Base-by-base conservation (phyloP, 37 sponge, comb jelly and placozoan genomes). In the Crambe crambe region DNA sequence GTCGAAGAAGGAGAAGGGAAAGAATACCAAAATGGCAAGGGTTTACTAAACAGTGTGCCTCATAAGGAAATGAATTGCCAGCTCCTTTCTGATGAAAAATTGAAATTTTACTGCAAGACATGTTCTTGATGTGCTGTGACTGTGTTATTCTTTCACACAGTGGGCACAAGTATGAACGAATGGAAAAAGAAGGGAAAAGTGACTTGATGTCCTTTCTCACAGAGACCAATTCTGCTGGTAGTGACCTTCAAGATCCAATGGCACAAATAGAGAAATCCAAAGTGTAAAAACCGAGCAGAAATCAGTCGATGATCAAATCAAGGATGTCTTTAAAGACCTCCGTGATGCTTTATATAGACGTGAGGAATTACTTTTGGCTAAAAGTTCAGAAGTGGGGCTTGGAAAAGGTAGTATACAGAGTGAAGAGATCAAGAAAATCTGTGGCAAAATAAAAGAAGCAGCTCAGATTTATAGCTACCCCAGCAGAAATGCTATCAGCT, bases 71-170 rank as follows among this genome's bases (percentile, higher is more conserved):
- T 72, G 75, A 23, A 25, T 23, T 79, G 80, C 74, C 37, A 64
- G 3, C 43, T 42, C 12, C 86, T 78, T 34, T n/a, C 10, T 3
- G 79, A 78, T 37, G 80, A 78, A 44, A 58, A 36, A 12, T 44
- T 79, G 17, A 86, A 78, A 30, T 86, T 73, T 37, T 86, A 64
- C 74, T 86, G 86, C 27, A 65, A 79, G 54, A 73, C 65, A 1
- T 79, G 80, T 30, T 23, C 47, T 71, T 86, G 56, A 62, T 86
- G 17, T 86, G 86, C 25, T 66, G 80, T 54, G 86, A 86, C 74
- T 86, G 86, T 43, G 61, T 73, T 26, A 38, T 59, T 5, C 37
- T 47, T 12, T 72, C 56, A 39, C 86, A 86, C 67, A 56, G n/a
- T 25, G 80, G 38, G 0, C 80, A 79, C 66, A 51, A 56, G 70